phyloP scores from a whole-genome alignment of 1,140 invertebrate genomes.

The Ridgeia piscesae region DNA sequence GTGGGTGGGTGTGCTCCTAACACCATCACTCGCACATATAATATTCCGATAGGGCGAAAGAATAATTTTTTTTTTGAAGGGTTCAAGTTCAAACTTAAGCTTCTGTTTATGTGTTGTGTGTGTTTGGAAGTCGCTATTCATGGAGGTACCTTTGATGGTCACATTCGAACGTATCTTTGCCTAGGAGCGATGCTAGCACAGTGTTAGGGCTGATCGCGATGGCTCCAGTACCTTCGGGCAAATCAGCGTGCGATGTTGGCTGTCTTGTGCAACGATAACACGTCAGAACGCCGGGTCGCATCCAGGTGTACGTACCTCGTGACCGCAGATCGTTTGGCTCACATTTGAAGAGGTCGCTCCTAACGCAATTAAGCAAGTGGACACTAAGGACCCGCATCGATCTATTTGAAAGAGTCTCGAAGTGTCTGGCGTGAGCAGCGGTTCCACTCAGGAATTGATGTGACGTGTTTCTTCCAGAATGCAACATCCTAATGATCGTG shows the following conservation, averaged over 20 bases:
- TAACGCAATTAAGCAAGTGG: neutral
- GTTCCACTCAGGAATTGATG: neutral
- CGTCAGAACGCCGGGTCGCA: neutral
- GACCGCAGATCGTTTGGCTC: neutral
- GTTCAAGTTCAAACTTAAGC: too few relatives aligned
- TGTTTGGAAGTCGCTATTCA: too few relatives aligned
- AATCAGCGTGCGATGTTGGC: neutral
- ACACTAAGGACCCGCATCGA: neutral
- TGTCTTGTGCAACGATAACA: neutral
- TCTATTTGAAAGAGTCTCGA: neutral
- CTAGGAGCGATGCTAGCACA: too few relatives aligned
- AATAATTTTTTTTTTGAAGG: too few relatives aligned
- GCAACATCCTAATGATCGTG: neutral
- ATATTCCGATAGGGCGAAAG: too few relatives aligned
- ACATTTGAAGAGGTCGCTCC: neutral
- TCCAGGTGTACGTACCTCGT: neutral
- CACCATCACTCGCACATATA: too few relatives aligned
- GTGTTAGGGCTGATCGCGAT: neutral
- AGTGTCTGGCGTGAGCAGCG: neutral
- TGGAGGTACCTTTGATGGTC: too few relatives aligned
- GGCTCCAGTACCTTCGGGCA: neutral
- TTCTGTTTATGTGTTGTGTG: too few relatives aligned
- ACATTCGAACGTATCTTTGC: too few relatives aligned
- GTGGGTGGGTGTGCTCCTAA: too few relatives aligned
- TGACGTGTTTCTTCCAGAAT: neutral